phyloP scores from a whole-genome alignment of 2,113 vertebrate species.

The pig (Sus scrofa) region T2T-Sscrofa CM000812.6:73285001-73285500 shows the following conservation, averaged over 20 bases:
- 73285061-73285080: no score
- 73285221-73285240: background rate
- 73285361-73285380: background rate
- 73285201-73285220: background rate
- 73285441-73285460: background rate
- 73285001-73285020: no score
- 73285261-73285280: constrained; percentile 25
- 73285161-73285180: background rate
- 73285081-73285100: no score
- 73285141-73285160: background rate
- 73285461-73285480: background rate
- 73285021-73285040: no score
- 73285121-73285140: constrained; percentile 42
- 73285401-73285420: background rate
- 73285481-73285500: background rate
- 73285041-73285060: no score
- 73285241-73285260: background rate
- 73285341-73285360: background rate
- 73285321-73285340: background rate
- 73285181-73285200: background rate
- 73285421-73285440: background rate
- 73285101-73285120: no score
- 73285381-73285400: background rate
- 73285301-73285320: background rate
- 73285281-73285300: background rate